Evolutionary conservation across 2,113 vertebrate species (phyloP).

Genomic region (Phoxinus phoxinus): DNA sequence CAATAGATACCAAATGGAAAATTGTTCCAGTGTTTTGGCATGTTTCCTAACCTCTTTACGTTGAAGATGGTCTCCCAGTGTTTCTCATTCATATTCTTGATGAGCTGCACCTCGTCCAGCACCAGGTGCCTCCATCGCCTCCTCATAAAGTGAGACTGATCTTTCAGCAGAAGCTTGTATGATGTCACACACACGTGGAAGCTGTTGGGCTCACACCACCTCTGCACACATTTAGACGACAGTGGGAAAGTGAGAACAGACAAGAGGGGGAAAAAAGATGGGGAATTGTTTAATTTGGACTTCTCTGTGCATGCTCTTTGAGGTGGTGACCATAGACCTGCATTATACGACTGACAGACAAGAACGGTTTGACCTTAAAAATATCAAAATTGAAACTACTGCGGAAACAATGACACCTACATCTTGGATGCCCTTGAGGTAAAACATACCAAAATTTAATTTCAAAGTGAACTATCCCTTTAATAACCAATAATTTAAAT

Average conservation of each 20-base stretch:
- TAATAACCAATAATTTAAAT: background rate
- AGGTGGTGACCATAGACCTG: too few relatives aligned
- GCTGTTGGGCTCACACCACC: slow-evolving; percentile 85
- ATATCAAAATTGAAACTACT: too few relatives aligned
- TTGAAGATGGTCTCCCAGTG: slow-evolving; percentile 89
- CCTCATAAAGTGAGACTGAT: slow-evolving; percentile 84
- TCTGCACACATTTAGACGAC: slow-evolving; percentile 66
- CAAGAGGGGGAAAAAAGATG: background rate
- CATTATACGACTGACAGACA: too few relatives aligned
- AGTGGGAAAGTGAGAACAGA: background rate
- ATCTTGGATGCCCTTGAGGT: too few relatives aligned
- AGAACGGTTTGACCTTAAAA: too few relatives aligned
- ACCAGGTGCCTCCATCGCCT: slow-evolving; percentile 87
- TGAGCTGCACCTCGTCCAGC: slow-evolving; percentile 89
- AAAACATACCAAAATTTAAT: too few relatives aligned
- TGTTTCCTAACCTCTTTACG: slow-evolving; percentile 79
- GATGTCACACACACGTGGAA: slow-evolving; percentile 91
- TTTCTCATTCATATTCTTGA: slow-evolving; percentile 89
- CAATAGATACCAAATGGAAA: background rate
- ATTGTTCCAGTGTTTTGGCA: background rate
- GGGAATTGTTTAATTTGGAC: too few relatives aligned
- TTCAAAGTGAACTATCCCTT: too few relatives aligned
- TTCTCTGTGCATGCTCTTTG: too few relatives aligned
- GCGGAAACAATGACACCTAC: too few relatives aligned
- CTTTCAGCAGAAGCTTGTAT: slow-evolving; percentile 90